These are phyloP conservation scores for Nanorana parkeri DNA, from an alignment of 2,113 vertebrate genomes.

Conservation along the genomic window DNA sequence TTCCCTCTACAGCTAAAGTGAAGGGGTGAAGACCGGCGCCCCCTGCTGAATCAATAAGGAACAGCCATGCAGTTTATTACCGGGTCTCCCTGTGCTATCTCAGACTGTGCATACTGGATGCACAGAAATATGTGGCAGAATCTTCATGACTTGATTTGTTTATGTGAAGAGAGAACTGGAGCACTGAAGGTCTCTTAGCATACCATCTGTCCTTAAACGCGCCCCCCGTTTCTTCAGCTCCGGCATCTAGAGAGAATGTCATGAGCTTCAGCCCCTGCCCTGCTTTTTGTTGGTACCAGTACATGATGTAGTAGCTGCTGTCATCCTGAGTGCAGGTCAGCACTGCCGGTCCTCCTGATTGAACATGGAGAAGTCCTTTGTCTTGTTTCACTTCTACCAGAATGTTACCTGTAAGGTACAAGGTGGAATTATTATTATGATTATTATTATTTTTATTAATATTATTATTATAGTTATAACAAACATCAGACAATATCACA, in stretches of 20 bases:
- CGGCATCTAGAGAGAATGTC: background rate
- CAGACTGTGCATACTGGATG: slow-evolving; percentile 36
- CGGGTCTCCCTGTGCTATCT: background rate
- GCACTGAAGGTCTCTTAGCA: background rate
- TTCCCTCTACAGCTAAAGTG: too few relatives aligned
- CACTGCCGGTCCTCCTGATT: background rate
- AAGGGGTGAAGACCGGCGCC: background rate
- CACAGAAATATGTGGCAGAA: slow-evolving; percentile 34
- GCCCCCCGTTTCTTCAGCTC: slow-evolving; percentile 6
- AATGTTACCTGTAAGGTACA: slow-evolving; percentile 1
- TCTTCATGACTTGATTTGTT: background rate
- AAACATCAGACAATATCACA: too few relatives aligned
- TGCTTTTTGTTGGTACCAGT: slow-evolving; percentile 37
- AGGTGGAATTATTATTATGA: too few relatives aligned
- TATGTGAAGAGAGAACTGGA: background rate
- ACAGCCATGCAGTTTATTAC: background rate
- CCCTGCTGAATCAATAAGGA: background rate
- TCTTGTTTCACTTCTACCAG: background rate
- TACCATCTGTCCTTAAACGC: background rate
- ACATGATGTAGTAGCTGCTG: background rate
- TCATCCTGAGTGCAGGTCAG: slow-evolving; percentile 1
- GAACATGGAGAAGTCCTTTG: background rate
- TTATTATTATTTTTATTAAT: too few relatives aligned
- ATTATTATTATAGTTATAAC: too few relatives aligned
- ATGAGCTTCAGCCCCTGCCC: slow-evolving; percentile 23